Conservation (phyloP, 2,113 vertebrate species). For the Cololabis saira region DNA sequence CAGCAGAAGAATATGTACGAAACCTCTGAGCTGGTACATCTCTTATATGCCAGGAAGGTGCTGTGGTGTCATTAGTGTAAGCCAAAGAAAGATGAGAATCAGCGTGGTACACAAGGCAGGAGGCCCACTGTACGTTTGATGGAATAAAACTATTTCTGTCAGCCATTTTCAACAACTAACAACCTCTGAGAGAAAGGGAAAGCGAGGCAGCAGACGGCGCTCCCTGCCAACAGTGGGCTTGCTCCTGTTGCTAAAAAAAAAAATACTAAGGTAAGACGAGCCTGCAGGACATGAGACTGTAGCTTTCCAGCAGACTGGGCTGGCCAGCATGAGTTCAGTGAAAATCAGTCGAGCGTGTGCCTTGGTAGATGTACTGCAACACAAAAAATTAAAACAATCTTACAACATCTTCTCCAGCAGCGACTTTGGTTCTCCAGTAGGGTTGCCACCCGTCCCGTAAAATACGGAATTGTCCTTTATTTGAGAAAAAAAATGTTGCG, state of each 20-base stretch:
- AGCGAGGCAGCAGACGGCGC: slow-evolving; percentile 44
- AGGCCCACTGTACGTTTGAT: slow-evolving; percentile 52
- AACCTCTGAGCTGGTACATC: slow-evolving; percentile 24
- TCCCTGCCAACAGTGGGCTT: slow-evolving; percentile 35
- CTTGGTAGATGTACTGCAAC: slow-evolving; percentile 13
- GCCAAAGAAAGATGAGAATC: slow-evolving; percentile 46
- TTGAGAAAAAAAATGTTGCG: no score
- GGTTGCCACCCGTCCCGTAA: no score
- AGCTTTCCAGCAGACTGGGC: slow-evolving; percentile 31
- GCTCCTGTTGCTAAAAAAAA: slow-evolving; percentile 39
- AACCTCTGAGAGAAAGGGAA: slow-evolving; percentile 21
- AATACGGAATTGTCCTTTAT: no score
- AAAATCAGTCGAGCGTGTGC: slow-evolving; percentile 47
- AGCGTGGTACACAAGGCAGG: slow-evolving; percentile 44
- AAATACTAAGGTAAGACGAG: slow-evolving; percentile 57
- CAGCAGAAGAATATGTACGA: slow-evolving; percentile 41
- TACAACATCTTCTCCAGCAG: slow-evolving; percentile 16
- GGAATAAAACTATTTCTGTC: slow-evolving; percentile 54
- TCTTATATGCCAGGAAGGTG: slow-evolving; percentile 22
- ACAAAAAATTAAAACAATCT: slow-evolving; percentile 9
- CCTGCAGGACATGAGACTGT: slow-evolving; percentile 44
- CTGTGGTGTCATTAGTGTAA: slow-evolving; percentile 63
- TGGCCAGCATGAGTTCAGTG: slow-evolving; percentile 41
- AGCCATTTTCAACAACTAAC: slow-evolving; percentile 48
- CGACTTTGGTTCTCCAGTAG: slow-evolving; percentile 10